These are phyloP conservation scores for Dilophus febrilis DNA, from an alignment of 2,888 invertebrate species.

Conservation along the genomic window DNA sequence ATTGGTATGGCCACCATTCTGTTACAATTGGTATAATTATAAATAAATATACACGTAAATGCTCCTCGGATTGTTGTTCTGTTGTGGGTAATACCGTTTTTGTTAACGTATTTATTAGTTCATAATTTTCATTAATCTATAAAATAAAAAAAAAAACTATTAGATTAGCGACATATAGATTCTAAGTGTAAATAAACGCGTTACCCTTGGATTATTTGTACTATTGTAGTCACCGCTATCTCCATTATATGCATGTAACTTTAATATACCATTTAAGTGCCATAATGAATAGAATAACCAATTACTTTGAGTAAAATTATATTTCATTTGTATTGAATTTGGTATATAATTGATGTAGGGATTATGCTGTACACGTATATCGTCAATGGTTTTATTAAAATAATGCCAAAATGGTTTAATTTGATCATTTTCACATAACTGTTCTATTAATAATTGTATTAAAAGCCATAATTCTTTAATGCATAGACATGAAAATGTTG, in stretches of 20 bases:
- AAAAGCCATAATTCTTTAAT: slow-evolving; percentile 40
- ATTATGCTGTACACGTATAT: slow-evolving; percentile 17
- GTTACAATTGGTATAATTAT: slow-evolving; percentile 28
- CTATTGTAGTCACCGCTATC: slow-evolving; percentile 1
- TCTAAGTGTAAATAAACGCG: too few species aligned
- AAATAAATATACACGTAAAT: slow-evolving; percentile 31
- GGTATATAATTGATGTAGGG: slow-evolving; percentile 1
- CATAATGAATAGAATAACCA: slow-evolving; percentile 27
- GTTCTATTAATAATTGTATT: slow-evolving; percentile 30
- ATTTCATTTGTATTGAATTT: not conserved
- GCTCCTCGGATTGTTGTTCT: slow-evolving; percentile 32
- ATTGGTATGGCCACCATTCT: slow-evolving; percentile 33
- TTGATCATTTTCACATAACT: slow-evolving; percentile 17
- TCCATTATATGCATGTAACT: slow-evolving; percentile 23
- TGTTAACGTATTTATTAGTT: slow-evolving; percentile 30
- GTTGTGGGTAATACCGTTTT: slow-evolving; percentile 31
- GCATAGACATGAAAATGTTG: slow-evolving; percentile 39
- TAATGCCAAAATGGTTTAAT: slow-evolving; percentile 31
- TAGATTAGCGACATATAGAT: too few species aligned
- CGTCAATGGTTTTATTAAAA: slow-evolving; percentile 24
- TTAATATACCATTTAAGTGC: slow-evolving; percentile 31
- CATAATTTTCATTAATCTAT: slow-evolving; percentile 25
- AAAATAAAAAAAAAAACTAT: slow-evolving; percentile 4
- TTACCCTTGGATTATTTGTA: too few species aligned
- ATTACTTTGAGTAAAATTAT: slow-evolving; percentile 11